Conservation (phyloP, 1,140 invertebrate genomes). For the Plodia interpunctella region DNA sequence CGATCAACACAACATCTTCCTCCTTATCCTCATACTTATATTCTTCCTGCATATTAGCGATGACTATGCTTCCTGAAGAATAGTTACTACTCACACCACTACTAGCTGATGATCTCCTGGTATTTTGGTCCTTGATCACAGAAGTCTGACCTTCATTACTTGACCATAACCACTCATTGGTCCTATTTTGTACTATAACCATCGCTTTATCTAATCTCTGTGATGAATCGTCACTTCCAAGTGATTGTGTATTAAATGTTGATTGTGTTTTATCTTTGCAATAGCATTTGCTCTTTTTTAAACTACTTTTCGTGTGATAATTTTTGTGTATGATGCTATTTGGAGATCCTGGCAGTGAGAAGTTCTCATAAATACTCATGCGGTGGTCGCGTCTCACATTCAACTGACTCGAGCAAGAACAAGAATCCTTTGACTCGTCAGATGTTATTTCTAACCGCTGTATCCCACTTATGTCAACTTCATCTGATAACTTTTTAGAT, state of each 20-base stretch:
- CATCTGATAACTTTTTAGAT: constrained; percentile 33
- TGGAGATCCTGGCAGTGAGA: constrained; percentile 61
- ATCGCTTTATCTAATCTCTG: constrained; percentile 50
- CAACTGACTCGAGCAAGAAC: constrained; percentile 4
- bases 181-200: constrained; percentile 56
- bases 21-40: constrained; percentile 86
- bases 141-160: constrained; percentile 22
- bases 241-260: constrained; percentile 26
- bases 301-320: constrained; percentile 56
- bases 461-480: constrained; percentile 61
- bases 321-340: constrained; percentile 59
- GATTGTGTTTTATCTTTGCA: constrained; percentile 21
- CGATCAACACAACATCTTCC: constrained; percentile 83
- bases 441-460: constrained; percentile 48
- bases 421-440: constrained; percentile 27
- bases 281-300: constrained; percentile 34
- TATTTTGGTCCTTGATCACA: constrained; percentile 40
- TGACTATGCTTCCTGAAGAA: constrained; percentile 53
- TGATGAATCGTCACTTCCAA: constrained; percentile 38
- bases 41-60: constrained; percentile 81
- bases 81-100: constrained; percentile 66
- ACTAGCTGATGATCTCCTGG: constrained; percentile 62
- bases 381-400: constrained; percentile 30
- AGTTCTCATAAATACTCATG: constrained; percentile 58
- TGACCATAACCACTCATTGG: constrained; percentile 57